Conservation (phyloP, 2,888 invertebrate species). For the Perizoma affinitatum region DNA sequence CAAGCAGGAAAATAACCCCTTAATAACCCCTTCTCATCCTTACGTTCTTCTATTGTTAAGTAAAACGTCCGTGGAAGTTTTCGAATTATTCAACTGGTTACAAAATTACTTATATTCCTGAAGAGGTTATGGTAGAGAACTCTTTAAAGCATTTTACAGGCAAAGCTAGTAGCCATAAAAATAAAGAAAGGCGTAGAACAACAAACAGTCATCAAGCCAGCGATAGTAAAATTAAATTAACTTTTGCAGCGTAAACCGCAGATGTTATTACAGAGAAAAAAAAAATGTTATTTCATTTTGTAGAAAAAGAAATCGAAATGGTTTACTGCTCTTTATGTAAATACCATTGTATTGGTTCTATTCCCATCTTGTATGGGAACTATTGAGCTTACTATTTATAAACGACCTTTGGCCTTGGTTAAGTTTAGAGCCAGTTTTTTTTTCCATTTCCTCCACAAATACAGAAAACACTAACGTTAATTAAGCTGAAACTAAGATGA, state of each 20-base stretch:
- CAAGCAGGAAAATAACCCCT: no score
- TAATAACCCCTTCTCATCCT: no score
- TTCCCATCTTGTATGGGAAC: slow-evolving; percentile 39
- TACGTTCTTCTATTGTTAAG: no score
- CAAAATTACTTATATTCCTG: no score
- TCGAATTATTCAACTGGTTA: no score
- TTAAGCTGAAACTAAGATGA: no score
- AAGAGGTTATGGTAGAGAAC: no score
- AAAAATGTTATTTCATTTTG: slow-evolving; percentile 54
- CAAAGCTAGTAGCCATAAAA: neutral
- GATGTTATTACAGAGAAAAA: slow-evolving; percentile 49
- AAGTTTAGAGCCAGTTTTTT: no score
- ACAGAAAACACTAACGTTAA: no score
- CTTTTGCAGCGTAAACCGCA: slow-evolving; percentile 45
- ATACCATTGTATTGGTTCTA: slow-evolving; percentile 50
- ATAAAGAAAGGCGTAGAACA: slow-evolving; percentile 25
- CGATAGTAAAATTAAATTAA: slow-evolving; percentile 48
- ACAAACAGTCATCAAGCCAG: slow-evolving; percentile 36
- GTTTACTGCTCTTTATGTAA: slow-evolving; percentile 58
- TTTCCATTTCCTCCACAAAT: no score
- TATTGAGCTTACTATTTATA: slow-evolving; percentile 13
- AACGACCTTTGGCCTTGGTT: no score
- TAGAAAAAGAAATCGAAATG: slow-evolving; percentile 51
- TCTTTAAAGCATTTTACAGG: neutral
- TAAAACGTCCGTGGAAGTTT: no score